phyloP scores from a whole-genome alignment of 2,888 invertebrate species.

The Melieria picta region DNA sequence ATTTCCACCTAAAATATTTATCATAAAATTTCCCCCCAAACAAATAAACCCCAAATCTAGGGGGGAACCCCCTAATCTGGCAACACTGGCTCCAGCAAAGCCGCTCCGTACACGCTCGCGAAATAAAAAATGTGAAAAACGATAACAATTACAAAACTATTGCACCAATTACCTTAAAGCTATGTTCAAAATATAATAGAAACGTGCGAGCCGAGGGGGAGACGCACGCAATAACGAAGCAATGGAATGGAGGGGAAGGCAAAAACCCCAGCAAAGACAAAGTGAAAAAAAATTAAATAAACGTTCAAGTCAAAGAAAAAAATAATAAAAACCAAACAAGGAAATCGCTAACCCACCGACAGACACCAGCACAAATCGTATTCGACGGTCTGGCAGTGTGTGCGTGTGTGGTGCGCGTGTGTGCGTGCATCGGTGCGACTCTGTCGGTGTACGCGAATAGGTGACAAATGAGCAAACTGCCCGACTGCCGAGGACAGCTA shows the following conservation, averaged over 20 bases:
- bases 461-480: conserved; percentile 9
- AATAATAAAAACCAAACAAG: conserved; percentile 25
- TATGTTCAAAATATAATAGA: conserved; percentile 28
- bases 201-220: conserved; percentile 16
- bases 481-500: background rate
- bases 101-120: background rate
- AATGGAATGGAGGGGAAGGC: conserved; percentile 14
- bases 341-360: conserved; percentile 28
- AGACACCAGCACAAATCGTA: background rate
- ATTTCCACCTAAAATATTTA: too few relatives aligned
- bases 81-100: too few relatives aligned
- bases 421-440: conserved; percentile 2
- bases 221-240: conserved; percentile 12
- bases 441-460: background rate
- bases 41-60: too few relatives aligned
- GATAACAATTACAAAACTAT: conserved; percentile 37
- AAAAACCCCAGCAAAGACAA: conserved; percentile 18
- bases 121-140: conserved; percentile 20
- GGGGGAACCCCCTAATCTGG: too few relatives aligned
- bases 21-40: too few relatives aligned
- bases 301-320: conserved; percentile 15
- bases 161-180: conserved; percentile 36
- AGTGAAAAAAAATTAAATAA: conserved; percentile 20
- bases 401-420: background rate
- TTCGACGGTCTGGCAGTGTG: background rate